Base-by-base conservation (phyloP, 2,888 invertebrate species). In the Eutolmus rufibarbis region DNA sequence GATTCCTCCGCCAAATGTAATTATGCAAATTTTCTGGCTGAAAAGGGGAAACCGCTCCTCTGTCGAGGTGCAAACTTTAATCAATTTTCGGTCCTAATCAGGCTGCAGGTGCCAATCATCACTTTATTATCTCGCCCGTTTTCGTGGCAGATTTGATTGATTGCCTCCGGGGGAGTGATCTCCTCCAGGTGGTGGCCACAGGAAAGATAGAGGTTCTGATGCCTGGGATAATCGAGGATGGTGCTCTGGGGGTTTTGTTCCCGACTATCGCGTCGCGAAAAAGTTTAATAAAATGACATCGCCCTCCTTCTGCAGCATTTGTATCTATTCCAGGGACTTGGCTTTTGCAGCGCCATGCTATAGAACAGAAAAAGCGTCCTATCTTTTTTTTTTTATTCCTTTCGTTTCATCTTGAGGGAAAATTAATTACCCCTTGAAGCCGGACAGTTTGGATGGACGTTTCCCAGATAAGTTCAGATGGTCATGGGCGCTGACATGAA, bases 401-500 rank as follows among this genome's bases (percentile, higher is more conserved):
- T 79, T 66, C 28, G 9, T 46, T 79, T 31, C n/a, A 79, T 34
- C 37, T 82, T 82, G 34, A 66, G 37, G 40, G 66, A 66, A 82
- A 82, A 82, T 82, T 82, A 82, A 82, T 82, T 82, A 82, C 66
- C 82, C 57, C 56, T 82, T 57, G 82, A 66, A 31, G 12, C 66
- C 16, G 57, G 57, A 82, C 82, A 51, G 57, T 82, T 82, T 82
- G 19, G 82, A 82, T 82, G 82, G 82, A 82, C 82, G 19, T 82
- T 82, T 82, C n/a, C 57, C 82, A 82, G 82, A 82, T 82, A 82
- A 82, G 31, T 57, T 82, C 66, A 82, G 57, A 82, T 66, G 82
- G 82, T 82, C 82, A 82, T 82, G 57, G 82, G 57, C 82, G 57
- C 57, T 82, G 82, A 85, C 74, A 85, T 46, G 46, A 85, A 85